Base-by-base conservation (phyloP, 2,888 invertebrate genomes). In the Ephialtes manifestator region DNA sequence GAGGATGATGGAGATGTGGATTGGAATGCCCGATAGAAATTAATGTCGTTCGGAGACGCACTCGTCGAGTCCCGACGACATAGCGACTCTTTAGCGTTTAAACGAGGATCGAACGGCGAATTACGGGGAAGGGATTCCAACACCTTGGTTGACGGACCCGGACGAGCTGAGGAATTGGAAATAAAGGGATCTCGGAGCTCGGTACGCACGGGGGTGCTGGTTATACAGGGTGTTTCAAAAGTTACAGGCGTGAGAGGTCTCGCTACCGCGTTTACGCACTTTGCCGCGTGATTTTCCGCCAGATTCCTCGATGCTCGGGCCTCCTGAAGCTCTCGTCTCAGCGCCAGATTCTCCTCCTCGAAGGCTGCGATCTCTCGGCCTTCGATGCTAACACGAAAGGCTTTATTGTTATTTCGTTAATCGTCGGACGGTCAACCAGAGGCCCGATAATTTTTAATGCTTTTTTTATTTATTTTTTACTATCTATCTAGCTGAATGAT, bases 171-270 rank as follows among this genome's bases (percentile, higher is more conserved):
- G 53, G 72, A 48, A 31, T 53, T 77, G 79, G 75, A 60, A 55
- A 48, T 28, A 60, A 65, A 28, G 55, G 84, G 70, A 71, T 78
- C 77, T 58, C 55, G 85, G 72, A 71, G 58, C 79, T 89, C 90
- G 88, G 91, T 92, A 91, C 92, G 93, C 91, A 92, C 91, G 90
- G 93, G 93, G 91, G 93, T 93, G 92, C 93, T 93, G 89, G 92
- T 92, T 89, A 91, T 89, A 91, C 90, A 89, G 87, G 91, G 88
- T 87, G 90, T 87, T 83, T 91, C 90, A 81, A 91, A 90, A 88
- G 84, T 90, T 88, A 92, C 91, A 88, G 92, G 90, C 88, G 90
- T 90, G 87, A 87, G 82, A 84, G 87, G 86, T 81, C 79, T 87
- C 78, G 87, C 80, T 85, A 88, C 77, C 85, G 89, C 90, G 88